Evolutionary conservation across 2,113 vertebrate species (phyloP), one percentile per base, ranked within the genome.

Genomic region (Speoplatyrhinus poulsoni): DNA sequence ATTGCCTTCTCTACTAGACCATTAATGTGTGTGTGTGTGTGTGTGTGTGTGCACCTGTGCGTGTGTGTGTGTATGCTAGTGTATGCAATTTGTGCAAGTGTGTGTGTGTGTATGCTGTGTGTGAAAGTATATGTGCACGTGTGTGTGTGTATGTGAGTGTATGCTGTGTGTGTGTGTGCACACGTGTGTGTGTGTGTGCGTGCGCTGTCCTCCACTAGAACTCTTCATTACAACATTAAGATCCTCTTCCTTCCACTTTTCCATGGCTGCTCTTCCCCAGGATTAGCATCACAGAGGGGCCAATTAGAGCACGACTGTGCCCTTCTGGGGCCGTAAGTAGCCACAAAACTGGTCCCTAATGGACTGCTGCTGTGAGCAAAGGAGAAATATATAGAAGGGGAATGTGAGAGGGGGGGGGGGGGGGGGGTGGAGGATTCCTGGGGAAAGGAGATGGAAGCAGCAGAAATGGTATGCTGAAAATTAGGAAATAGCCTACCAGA

Each of bases 271-370:
- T 76, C 60, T 77, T 33, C 46, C 68, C 4, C 55, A 70, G 65
- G 69, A 75, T 79, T 77, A 69, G 73, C 52, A 46, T 63, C 79
- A 76, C 77, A 74, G 69, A 69, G 72, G 70, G 76, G 74, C 76
- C 71, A 82, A 81, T 88, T 82, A 84, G 73, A 62, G 61, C 60
- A 69, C 75, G 46, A 64, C 69, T 13, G 67, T 64, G 69, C 59
- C 50, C 33, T 72, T 75, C 33, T 12, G 79, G 73, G 82, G 66
- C 78, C 74, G 69, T 82, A 80, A 77, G 80, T 82, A 83, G 74
- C 81, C 56, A 56, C 67, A 41, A 7, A 67, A 54, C n/a, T 33
- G 36, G 70, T 80, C 74, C 76, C 72, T 73, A 80, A 78, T 76
- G 76, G 26, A 66, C 3, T 46, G 63, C 71, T 69, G 76, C 76